phyloP scores from a whole-genome alignment of 2,113 vertebrate genomes.

The Synchiropus splendidus region DNA sequence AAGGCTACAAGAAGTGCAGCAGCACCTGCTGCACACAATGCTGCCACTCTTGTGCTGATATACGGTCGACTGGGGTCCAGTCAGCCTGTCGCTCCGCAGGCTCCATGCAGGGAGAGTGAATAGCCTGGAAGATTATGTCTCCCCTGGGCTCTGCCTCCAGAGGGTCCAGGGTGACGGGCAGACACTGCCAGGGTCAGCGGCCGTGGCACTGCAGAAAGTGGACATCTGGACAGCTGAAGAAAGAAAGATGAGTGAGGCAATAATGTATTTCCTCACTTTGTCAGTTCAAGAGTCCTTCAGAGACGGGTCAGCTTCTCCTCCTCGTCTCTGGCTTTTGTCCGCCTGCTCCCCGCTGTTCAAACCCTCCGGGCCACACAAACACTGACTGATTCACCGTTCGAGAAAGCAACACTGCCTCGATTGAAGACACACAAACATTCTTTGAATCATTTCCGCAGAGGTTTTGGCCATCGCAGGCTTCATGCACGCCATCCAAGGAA shows the following conservation, averaged over 20 bases:
- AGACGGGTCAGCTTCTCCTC: slow-evolving; percentile 12
- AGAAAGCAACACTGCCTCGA: too few relatives aligned
- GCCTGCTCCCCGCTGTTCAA: slow-evolving; percentile 31
- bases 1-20: slow-evolving; percentile 14
- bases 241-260: too few relatives aligned
- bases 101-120: slow-evolving; percentile 41
- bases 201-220: too few relatives aligned
- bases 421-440: neutral
- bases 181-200: too few relatives aligned
- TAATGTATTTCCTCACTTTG: too few relatives aligned
- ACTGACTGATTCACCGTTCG: slow-evolving; percentile 43
- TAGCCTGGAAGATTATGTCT: slow-evolving; percentile 38
- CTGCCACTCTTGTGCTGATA: slow-evolving; percentile 31
- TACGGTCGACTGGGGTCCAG: slow-evolving; percentile 14
- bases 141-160: slow-evolving; percentile 27
- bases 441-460: slow-evolving; percentile 12
- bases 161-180: too few relatives aligned
- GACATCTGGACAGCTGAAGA: too few relatives aligned
- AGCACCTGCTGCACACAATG: slow-evolving; percentile 46
- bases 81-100: slow-evolving; percentile 28
- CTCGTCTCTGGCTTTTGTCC: slow-evolving; percentile 29
- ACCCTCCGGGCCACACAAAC: slow-evolving; percentile 9
- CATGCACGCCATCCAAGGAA: slow-evolving; percentile 18
- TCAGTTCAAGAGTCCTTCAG: too few relatives aligned
- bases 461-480: slow-evolving; percentile 14